Base-by-base conservation (phyloP, 1,140 invertebrate genomes). In the Sarcophaga bullata region DNA sequence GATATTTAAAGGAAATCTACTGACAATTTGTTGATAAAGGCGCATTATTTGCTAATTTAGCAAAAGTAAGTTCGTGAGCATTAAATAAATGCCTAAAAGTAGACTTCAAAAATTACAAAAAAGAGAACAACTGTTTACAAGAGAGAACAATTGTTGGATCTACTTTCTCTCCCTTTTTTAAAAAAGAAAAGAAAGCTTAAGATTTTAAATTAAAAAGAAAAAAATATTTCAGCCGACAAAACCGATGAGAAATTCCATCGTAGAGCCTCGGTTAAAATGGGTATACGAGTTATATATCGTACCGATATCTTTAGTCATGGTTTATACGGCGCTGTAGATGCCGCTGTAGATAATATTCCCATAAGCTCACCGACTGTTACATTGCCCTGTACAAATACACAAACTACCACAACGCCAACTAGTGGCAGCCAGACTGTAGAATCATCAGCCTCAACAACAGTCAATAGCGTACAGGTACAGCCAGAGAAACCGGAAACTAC, bases 221-320 rank as follows among this genome's bases (percentile, higher is more conserved):
- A n/a, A n/a, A 2, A 37, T 37, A 37, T 85, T 48, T 7, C 80
- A 90, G 88, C 87, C 0, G 88, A 90, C 78, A 90, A 89, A 81
- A 87, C 88, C 37, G 87, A 89, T 50, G 88, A 90, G 54, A 90
- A 90, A 83, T 90, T 90, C 81, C 88, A 89, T 85, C 85, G 88
- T 10, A 85, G 87, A 10, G 87, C 88, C 37, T 87, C 88, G 0
- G 88, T 90, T 6, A 89, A 88, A 75, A 90, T 90, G 88, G 87
- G 88, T 1, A 87, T 90, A 0, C 83, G 88, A 7, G 88, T 90
- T 72, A 90, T 90, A 25, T 88, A 90, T 83, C 87, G 88, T 75
- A 89, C 88, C 48, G 88, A 90, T 78, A 86, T 90, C 9, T 88
- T 86, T 62, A 83, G 86, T 8, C 87, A 87, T 8, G 83, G 84